These are phyloP conservation scores for Heliconius hermathena DNA, from an alignment of 1,140 invertebrate species.

Conservation along the genomic window DNA sequence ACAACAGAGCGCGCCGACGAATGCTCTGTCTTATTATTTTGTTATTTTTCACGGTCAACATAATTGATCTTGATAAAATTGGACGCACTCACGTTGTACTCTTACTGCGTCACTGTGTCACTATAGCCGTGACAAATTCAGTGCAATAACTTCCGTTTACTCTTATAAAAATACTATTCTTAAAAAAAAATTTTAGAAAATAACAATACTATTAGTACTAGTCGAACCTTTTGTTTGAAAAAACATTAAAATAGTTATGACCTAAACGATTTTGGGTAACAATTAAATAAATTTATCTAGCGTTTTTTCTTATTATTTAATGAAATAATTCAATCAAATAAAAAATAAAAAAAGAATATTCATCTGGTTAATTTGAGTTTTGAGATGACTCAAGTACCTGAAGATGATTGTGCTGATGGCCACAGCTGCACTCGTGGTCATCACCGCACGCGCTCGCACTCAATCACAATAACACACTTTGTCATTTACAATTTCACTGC, in stretches of 20 bases:
- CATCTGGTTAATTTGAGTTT: too few species aligned
- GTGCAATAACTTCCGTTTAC: neutral
- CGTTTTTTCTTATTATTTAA: too few species aligned
- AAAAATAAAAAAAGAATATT: too few species aligned
- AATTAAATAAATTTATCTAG: too few species aligned
- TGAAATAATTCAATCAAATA: too few species aligned
- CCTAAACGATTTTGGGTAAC: neutral
- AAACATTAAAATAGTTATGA: neutral
- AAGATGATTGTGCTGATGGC: neutral
- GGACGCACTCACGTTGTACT: neutral
- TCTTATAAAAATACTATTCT: too few species aligned
- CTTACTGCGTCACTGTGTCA: neutral
- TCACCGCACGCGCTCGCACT: conserved; percentile 12
- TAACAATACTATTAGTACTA: too few species aligned
- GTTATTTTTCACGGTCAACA: neutral
- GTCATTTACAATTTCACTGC: neutral
- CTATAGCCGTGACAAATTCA: neutral
- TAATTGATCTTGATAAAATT: neutral
- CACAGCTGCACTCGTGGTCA: conserved; percentile 9
- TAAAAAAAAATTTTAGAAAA: too few species aligned
- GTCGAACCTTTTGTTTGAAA: too few species aligned
- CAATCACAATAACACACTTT: neutral
- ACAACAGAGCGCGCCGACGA: neutral
- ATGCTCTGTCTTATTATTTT: neutral
- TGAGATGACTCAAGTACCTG: neutral